Percentiles rank a stretch among this genome's conserved stretches.
Evolutionary conservation across 2,888 invertebrate species (phyloP).

Genomic region (Steinernema hermaphroditum): DNA sequence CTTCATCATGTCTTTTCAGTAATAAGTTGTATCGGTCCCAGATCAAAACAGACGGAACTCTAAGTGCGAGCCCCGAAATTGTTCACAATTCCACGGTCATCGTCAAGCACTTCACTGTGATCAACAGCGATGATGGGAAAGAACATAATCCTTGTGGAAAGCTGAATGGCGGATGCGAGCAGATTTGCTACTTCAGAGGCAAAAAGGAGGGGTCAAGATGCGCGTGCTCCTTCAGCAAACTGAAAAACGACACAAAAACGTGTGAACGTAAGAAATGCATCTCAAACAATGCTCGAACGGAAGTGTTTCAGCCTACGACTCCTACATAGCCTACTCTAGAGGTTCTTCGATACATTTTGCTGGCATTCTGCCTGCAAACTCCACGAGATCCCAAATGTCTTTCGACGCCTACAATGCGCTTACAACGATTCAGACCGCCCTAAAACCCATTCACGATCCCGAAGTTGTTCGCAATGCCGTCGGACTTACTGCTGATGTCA

Average conservation of each 20-base stretch:
- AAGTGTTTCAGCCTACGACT: conserved; percentile 76
- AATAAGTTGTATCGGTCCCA: conserved; percentile 5
- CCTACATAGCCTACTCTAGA: conserved; percentile 82
- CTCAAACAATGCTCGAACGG: too few relatives aligned
- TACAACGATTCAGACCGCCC: conserved; percentile 18
- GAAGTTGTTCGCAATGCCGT: conserved; percentile 37
- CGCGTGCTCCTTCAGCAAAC: conserved; percentile 83
- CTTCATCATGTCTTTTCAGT: not conserved
- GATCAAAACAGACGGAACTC: conserved; percentile 13
- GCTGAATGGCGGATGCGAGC: conserved; percentile 78
- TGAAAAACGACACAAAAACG: conserved; percentile 73
- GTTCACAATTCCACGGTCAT: not conserved
- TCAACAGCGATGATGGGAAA: not conserved
- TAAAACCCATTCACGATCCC: conserved; percentile 32
- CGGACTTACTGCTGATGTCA: conserved; percentile 41
- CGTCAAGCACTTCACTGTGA: conserved; percentile 2
- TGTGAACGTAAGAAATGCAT: conserved; percentile 73
- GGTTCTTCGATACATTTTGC: conserved; percentile 81
- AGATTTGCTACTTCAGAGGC: conserved; percentile 76
- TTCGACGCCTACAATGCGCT: conserved; percentile 33
- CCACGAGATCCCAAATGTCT: not conserved
- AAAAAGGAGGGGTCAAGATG: conserved; percentile 70
- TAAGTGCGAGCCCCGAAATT: not conserved
- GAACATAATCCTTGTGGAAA: conserved; percentile 24
- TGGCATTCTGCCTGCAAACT: conserved; percentile 67